Base-by-base conservation (phyloP, 2,888 invertebrate genomes). In the Timema cristinae region DNA sequence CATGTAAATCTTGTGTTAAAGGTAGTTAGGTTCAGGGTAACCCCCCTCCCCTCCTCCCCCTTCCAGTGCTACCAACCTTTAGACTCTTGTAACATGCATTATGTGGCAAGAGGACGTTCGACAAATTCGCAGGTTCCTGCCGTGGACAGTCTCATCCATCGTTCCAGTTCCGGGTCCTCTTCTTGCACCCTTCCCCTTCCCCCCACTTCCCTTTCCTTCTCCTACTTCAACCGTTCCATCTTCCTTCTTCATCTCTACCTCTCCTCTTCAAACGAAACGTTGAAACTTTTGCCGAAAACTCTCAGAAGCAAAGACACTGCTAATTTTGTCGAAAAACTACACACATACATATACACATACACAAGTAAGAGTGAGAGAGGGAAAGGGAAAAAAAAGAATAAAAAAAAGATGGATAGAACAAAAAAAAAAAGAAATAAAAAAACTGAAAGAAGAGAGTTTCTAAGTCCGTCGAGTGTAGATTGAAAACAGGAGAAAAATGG, bases 101-200 rank as follows among this genome's bases (percentile, higher is more conserved):
- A 49, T 49, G 56, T 8, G 32, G 63, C 47, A 16, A 52, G 70
- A 52, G 52, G 75, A 74, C 75, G 67, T 56, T 66, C 74, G 76
- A 76, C 76, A 77, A 77, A 77, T 77, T 76, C 74, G 74, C 77
- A 76, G 77, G 77, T 77, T 75, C 76, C 75, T 77, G 76, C 56
- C 68, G 72, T 61, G 75, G 77, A 77, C 77, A 76, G 75, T 59
- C 71, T 71, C 76, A 77, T 76, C 72, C 69, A 76, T 76, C 73
- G 73, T 70, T 32, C 32, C 32, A 32, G 32, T 32, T 32, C 32
- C 32, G 32, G 71, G 32, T 59, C 63, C 52, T 72, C 69, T 56
- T 67, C 63, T 63, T 63, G 73, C 67, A 69, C 74, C 73, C 73
- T 74, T 72, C 73, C 73, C 72, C 74, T 71, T 74, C 70, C 71